These are phyloP conservation scores for Oreohelix idahoensis DNA, from an alignment of 1,140 invertebrate genomes.

Conservation along the genomic window DNA sequence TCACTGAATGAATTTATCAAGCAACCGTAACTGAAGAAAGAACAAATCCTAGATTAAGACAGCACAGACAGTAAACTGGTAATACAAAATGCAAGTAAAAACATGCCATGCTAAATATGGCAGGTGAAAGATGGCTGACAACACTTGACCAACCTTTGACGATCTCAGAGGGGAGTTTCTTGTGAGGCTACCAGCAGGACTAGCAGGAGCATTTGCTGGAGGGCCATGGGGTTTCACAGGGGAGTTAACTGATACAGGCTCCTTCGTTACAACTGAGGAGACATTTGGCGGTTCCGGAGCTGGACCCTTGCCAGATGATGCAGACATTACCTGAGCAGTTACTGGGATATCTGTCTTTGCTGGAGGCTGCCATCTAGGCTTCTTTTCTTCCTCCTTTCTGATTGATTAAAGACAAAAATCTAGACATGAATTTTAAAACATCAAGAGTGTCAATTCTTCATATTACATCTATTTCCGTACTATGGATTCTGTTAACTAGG, in stretches of 20 bases:
- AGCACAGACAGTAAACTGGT: no score
- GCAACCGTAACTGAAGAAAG: no score
- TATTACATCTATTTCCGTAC: no score
- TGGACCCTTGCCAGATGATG: conserved; percentile 30
- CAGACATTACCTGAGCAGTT: neutral
- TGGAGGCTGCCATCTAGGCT: conserved; percentile 62
- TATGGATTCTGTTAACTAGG: no score
- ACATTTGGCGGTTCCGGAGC: conserved; percentile 7
- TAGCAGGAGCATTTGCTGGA: conserved; percentile 33
- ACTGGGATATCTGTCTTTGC: conserved; percentile 28
- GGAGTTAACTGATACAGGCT: neutral
- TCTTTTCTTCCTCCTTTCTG: conserved; percentile 63
- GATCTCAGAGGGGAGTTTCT: conserved; percentile 34
- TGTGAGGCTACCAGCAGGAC: conserved; percentile 36
- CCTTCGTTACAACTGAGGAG: neutral
- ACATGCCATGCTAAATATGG: no score
- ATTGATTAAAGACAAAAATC: neutral
- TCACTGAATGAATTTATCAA: no score
- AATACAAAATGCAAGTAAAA: no score
- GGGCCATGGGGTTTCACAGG: conserved; percentile 56
- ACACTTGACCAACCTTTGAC: no score
- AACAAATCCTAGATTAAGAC: no score
- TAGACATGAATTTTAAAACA: neutral
- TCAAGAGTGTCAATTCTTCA: no score
- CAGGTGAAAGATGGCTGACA: no score